Evolutionary conservation across 2,888 invertebrate species (phyloP).

Genomic region (Priocnemis perturbator): DNA sequence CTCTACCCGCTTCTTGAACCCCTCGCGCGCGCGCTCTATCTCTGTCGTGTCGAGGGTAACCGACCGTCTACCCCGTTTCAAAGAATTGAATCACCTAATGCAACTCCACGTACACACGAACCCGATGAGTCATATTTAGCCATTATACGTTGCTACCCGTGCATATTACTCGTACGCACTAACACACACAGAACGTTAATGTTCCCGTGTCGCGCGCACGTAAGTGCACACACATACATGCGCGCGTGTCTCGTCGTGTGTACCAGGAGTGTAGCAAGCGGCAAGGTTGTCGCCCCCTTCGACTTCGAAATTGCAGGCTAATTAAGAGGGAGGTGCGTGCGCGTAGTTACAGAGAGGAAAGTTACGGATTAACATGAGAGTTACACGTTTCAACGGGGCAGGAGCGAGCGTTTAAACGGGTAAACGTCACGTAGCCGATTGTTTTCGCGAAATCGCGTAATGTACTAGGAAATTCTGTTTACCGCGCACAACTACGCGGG

Average conservation of each 20-base stretch:
- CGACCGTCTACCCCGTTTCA: constrained; percentile 42
- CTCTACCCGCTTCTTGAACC: neutral
- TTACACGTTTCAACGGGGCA: constrained; percentile 19
- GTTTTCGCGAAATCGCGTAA: constrained; percentile 14
- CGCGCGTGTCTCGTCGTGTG: constrained; percentile 9
- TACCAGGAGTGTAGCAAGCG: constrained; percentile 26
- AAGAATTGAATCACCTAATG: constrained; percentile 36
- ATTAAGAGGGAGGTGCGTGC: too few species aligned
- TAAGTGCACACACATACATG: constrained; percentile 32
- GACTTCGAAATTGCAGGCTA: neutral
- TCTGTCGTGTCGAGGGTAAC: constrained; percentile 33
- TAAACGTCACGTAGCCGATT: constrained; percentile 34
- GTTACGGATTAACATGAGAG: neutral
- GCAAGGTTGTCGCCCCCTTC: constrained; percentile 4
- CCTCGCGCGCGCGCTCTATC: neutral
- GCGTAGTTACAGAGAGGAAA: too few species aligned
- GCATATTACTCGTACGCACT: constrained; percentile 19
- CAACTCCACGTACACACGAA: constrained; percentile 19
- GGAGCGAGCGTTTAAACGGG: constrained; percentile 18
- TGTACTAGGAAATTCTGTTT: too few species aligned
- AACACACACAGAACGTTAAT: neutral
- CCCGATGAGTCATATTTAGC: constrained; percentile 51
- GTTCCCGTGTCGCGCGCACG: constrained; percentile 22
- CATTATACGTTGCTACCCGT: constrained; percentile 39
- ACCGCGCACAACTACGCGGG: too few species aligned